Conservation (phyloP, 2,888 invertebrate genomes). For the Drosophila nr. perissopoda region DNA sequence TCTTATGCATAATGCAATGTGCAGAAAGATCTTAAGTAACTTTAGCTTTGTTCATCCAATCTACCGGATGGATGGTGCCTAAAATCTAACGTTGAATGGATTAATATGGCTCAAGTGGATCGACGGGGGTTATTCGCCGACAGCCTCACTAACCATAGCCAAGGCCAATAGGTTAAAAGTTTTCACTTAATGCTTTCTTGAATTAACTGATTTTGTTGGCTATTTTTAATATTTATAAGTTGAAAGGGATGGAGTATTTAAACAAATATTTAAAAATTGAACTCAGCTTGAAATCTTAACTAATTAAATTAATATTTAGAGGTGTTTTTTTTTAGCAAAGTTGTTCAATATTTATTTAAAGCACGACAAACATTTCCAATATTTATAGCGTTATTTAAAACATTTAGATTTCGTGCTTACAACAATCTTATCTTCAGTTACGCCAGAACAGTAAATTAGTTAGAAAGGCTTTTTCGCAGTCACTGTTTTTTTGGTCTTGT, state of each 20-base stretch:
- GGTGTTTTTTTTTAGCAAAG: background rate
- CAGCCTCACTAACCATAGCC: background rate
- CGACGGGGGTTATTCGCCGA: background rate
- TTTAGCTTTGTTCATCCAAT: background rate
- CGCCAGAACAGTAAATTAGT: background rate
- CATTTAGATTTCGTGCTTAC: background rate
- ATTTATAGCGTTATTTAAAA: background rate
- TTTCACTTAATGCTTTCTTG: background rate
- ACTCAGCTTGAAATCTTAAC: background rate
- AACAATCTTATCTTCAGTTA: background rate
- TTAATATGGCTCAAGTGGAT: background rate
- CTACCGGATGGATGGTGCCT: background rate
- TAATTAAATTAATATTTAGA: rapidly evolving
- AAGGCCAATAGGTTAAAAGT: background rate
- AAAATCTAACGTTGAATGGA: background rate
- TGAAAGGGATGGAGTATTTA: background rate
- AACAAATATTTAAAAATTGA: background rate
- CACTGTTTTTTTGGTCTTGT: background rate
- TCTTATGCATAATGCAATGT: background rate
- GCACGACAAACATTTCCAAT: background rate
- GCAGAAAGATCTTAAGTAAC: background rate
- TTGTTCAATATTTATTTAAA: rapidly evolving
- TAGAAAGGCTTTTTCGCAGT: background rate
- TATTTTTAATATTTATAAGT: background rate
- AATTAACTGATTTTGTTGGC: background rate